Evolutionary conservation across 2,797 vertebrate genomes (phyloP).

Genomic region (Adrianichthys oophorus): DNA sequence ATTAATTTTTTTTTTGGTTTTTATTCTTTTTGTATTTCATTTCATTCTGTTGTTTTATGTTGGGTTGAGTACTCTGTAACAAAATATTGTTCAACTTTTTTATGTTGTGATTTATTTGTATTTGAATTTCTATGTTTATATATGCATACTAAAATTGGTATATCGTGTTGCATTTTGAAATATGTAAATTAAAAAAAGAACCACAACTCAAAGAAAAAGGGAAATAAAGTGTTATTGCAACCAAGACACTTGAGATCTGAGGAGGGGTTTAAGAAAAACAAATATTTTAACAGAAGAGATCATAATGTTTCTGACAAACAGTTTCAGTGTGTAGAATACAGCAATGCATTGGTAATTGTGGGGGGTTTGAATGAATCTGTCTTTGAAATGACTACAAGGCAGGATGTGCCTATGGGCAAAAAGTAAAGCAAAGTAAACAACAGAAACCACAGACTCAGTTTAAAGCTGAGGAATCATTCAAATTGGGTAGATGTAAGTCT

Average conservation of each 20-base stretch:
- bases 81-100: no score
- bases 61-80: no score
- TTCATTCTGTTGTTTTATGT: no score
- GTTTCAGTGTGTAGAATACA: conserved; percentile 16
- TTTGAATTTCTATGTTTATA: no score
- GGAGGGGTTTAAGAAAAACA: conserved; percentile 7
- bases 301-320: neutral
- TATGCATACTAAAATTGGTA: no score
- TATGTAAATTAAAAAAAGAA: neutral
- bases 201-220: neutral
- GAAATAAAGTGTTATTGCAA: neutral
- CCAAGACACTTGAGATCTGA: neutral
- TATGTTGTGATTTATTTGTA: no score
- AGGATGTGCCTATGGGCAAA: conserved; percentile 4
- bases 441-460: no score
- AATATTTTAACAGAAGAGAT: neutral
- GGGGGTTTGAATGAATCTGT: conserved; percentile 51
- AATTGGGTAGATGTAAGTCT: no score
- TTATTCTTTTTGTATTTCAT: no score
- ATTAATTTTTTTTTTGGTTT: no score
- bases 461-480: no score
- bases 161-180: no score
- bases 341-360: conserved; percentile 42
- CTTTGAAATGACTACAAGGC: conserved; percentile 25
- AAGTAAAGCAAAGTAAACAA: neutral